A percentile compares a stretch with the other conserved stretches of the same genome.
Conservation (phyloP, 2,888 invertebrate genomes). For the Lepidochrysops patricia region DNA sequence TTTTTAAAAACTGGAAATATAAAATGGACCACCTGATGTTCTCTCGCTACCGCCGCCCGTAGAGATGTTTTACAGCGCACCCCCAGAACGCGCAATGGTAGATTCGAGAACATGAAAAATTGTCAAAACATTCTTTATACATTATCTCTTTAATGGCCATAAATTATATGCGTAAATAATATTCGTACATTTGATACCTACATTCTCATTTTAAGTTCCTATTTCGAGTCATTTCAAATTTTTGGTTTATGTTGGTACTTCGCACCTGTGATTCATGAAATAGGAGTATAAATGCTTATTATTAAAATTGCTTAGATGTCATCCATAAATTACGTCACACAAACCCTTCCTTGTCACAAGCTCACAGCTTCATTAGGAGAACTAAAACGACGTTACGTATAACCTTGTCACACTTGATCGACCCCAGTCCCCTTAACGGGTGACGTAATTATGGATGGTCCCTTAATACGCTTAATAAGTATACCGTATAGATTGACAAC, state of each 20-base stretch:
- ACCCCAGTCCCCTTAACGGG: too few species aligned
- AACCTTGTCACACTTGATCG: too few species aligned
- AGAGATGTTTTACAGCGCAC: not conserved
- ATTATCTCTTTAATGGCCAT: not conserved
- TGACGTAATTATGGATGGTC: too few species aligned
- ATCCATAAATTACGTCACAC: too few species aligned
- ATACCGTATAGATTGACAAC: too few species aligned
- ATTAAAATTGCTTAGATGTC: too few species aligned
- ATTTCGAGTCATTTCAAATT: not conserved
- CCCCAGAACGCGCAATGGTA: not conserved
- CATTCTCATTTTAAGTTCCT: not conserved
- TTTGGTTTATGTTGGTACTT: not conserved
- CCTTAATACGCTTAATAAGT: too few species aligned
- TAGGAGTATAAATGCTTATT: too few species aligned
- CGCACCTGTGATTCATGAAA: too few species aligned
- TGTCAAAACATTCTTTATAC: not conserved
- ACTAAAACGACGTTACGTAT: too few species aligned
- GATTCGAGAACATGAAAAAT: not conserved
- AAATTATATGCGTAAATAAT: not conserved
- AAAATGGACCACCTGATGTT: constrained; percentile 9
- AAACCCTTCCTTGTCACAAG: too few species aligned
- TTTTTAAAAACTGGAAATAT: constrained; percentile 3
- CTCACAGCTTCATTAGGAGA: too few species aligned
- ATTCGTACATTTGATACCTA: not conserved
- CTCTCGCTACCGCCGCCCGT: constrained; percentile 4